Evolutionary conservation across 2,113 vertebrate genomes (phyloP), one percentile per base, ranked within the genome.

Genomic region (Gasterosteus aculeatus): DNA sequence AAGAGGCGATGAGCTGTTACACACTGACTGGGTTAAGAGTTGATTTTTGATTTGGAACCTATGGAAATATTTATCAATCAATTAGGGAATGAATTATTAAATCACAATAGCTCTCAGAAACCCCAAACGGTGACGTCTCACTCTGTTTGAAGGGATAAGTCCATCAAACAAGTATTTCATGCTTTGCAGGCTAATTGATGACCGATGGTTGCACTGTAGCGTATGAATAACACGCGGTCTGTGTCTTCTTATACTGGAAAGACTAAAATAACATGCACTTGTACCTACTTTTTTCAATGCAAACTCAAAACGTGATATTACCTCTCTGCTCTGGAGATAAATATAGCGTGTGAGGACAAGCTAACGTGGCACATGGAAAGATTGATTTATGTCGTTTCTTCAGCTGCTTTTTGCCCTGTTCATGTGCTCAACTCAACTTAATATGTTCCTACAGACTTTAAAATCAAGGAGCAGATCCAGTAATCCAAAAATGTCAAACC

Each of bases 401-500:
- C 26, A n/a, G 7, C 16, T 57, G 47, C n/a, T 22, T 33, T 66
- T n/a, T 46, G 2, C 10, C 53, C 12, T 57, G 11, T 59, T 39
- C 11, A 3, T 2, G 16, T 64, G 10, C 26, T 69, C 22, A 26
- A 26, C 22, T 63, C 47, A 46, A 31, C n/a, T 54, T 2, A 44
- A 19, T 59, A 0, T 86, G 66, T 68, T 72, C 10, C 42, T 80
- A 26, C 46, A 68, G 59, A 33, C 11, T 54, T 56, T 26, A 35
- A 41, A 72, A 46, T 10, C 51, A 35, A 26, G 10, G 35, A 67
- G 18, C 35, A 49, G 26, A 49, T 61, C 67, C 9, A 46, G 46
- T 38, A 12, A 81, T 66, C 63, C 39, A 85, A 51, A 18, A 58
- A 95, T 95, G 94, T 93, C 94, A 4, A 95, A 93, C 86, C 93